phyloP scores from a whole-genome alignment of 35 echinoderm and acorn worm genomes.

The Ophiothrix spiculata region DNA sequence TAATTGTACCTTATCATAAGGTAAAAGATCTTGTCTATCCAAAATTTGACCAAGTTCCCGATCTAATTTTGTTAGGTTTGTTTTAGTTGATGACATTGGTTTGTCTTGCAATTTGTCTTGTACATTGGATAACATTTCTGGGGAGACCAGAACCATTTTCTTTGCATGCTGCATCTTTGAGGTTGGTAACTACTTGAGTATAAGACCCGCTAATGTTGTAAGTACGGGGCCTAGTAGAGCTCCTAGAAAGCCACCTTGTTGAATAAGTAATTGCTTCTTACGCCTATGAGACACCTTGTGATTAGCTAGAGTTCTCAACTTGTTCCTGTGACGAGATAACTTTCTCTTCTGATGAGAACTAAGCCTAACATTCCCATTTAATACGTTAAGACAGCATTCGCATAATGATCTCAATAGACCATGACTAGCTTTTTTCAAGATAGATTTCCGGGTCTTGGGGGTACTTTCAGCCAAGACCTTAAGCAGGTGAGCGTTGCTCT shows the following conservation, averaged over 20 bases:
- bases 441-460: slow-evolving; percentile 23
- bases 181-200: not conserved
- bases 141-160: not conserved
- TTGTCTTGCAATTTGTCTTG: not conserved
- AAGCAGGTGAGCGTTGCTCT: slow-evolving; percentile 37
- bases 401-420: slow-evolving; percentile 23
- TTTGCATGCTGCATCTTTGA: slow-evolving; percentile 13
- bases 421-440: slow-evolving; percentile 32
- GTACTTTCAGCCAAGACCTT: slow-evolving; percentile 39
- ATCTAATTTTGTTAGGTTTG: slow-evolving; percentile 20
- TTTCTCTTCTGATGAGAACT: slow-evolving; percentile 39
- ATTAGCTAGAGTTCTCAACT: slow-evolving; percentile 35
- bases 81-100: not conserved
- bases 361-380: slow-evolving; percentile 43
- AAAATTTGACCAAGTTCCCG: not conserved
- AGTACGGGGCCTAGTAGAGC: not conserved
- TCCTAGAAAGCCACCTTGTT: slow-evolving; percentile 33
- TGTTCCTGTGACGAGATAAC: slow-evolving; percentile 50
- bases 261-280: not conserved
- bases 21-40: slow-evolving; percentile 14
- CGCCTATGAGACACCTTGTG: slow-evolving; percentile 20
- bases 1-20: slow-evolving; percentile 21
- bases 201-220: not conserved
- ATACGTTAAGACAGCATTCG: slow-evolving; percentile 45
- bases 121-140: not conserved